A percentile compares a stretch with the other conserved stretches of the same genome.
Conservation (phyloP, 2,888 invertebrate genomes). For the Erebia ligea region DNA sequence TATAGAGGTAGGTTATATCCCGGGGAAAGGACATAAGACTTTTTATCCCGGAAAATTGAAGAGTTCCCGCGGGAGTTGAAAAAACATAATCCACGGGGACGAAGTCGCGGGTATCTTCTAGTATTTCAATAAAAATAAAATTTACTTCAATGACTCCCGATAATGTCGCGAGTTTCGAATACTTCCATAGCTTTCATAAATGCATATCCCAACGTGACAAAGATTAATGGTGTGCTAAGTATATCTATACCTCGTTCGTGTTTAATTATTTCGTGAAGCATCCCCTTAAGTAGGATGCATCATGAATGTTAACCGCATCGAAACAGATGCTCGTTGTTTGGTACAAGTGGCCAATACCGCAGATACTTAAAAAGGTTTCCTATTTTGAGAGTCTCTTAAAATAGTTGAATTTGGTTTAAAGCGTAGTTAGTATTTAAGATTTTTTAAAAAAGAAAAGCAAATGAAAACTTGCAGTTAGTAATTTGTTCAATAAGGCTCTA, state of each 20-base stretch:
- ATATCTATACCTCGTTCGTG: constrained; percentile 62
- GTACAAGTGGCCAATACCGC: constrained; percentile 38
- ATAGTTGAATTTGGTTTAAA: constrained; percentile 3
- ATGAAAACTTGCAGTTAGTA: too few species aligned
- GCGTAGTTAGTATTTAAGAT: background rate
- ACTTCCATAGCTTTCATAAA: constrained; percentile 7
- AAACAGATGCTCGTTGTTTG: constrained; percentile 50
- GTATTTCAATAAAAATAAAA: too few species aligned
- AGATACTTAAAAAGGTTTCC: constrained; percentile 22
- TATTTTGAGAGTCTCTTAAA: constrained; percentile 28
- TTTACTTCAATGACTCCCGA: too few species aligned
- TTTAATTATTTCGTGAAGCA: constrained; percentile 59
- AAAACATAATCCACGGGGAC: too few species aligned
- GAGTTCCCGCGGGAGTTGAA: too few species aligned
- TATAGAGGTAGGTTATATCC: too few species aligned
- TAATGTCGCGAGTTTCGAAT: constrained; percentile 6
- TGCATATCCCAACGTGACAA: constrained; percentile 42
- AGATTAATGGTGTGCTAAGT: constrained; percentile 64
- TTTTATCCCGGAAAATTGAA: too few species aligned
- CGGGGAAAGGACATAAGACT: too few species aligned
- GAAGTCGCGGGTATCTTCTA: too few species aligned
- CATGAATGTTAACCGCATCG: constrained; percentile 50
- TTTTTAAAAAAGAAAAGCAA: too few species aligned
- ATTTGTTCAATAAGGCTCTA: too few species aligned
- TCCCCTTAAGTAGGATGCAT: constrained; percentile 49